A percentile compares a stretch with the other conserved stretches of the same genome.
Conservation (phyloP, 2,888 invertebrate species). For the Andrena bicolor region DNA sequence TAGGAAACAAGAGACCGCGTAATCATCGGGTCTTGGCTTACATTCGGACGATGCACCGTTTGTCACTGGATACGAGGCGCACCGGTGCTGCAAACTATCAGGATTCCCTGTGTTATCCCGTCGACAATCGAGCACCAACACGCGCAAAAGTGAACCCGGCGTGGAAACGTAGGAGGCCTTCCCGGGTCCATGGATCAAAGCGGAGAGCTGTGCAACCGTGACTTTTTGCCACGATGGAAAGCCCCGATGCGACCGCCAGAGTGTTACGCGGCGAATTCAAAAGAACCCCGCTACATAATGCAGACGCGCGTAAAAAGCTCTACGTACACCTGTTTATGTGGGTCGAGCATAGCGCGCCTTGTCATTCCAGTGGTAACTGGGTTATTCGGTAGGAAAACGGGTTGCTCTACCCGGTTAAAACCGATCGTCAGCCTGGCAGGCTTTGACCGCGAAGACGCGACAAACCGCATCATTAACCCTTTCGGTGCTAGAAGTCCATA, state of each 20-base stretch:
- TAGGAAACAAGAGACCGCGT: constrained; percentile 36
- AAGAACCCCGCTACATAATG: constrained; percentile 25
- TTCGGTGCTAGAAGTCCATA: neutral
- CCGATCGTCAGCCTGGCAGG: neutral
- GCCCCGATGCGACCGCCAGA: neutral
- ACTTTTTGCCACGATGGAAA: constrained; percentile 4
- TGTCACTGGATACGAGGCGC: constrained; percentile 38
- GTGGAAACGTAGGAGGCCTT: constrained; percentile 39
- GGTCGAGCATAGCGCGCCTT: constrained; percentile 58
- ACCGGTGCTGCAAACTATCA: constrained; percentile 24
- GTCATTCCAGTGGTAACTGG: constrained; percentile 49
- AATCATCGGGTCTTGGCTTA: constrained; percentile 52
- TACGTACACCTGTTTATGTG: constrained; percentile 63
- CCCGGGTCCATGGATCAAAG: constrained; percentile 30
- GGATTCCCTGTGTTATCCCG: constrained; percentile 45
- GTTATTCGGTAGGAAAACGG: constrained; percentile 39
- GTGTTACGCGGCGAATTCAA: constrained; percentile 27
- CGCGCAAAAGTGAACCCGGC: constrained; percentile 4
- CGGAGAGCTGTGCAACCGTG: no score
- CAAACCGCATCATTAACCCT: neutral
- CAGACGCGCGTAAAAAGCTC: constrained; percentile 24
- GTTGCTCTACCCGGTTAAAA: neutral
- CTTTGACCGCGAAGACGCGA: constrained; percentile 4
- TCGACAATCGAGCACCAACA: constrained; percentile 14
- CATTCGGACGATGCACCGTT: constrained; percentile 42